These are phyloP conservation scores for Orchestia grillus DNA, from an alignment of 1,140 invertebrate species.

Conservation along the genomic window DNA sequence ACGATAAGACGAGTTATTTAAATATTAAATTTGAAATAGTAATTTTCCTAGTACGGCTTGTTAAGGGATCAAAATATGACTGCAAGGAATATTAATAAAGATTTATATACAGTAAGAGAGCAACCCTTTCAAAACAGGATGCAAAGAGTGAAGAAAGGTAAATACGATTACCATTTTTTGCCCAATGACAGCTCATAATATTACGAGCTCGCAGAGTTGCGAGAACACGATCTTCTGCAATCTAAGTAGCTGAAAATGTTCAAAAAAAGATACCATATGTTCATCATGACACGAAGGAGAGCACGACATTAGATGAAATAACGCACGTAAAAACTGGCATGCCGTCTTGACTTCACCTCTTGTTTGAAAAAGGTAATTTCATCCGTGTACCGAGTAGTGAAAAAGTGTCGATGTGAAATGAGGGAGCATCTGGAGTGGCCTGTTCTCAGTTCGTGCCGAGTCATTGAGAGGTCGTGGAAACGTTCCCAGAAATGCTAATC, in stretches of 20 bases:
- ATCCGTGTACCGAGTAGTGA: not conserved
- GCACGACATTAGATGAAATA: not conserved
- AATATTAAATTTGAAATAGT: no score
- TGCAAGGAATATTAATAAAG: no score
- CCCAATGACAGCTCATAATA: not conserved
- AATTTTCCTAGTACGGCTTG: no score
- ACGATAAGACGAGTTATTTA: no score
- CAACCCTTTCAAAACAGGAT: not conserved
- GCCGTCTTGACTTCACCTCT: not conserved
- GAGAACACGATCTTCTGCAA: not conserved
- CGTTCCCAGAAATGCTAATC: conserved; percentile 48
- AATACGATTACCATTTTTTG: not conserved
- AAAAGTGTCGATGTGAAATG: conserved; percentile 39
- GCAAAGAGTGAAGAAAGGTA: not conserved
- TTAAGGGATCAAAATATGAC: no score
- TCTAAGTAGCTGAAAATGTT: no score
- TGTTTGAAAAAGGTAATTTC: not conserved
- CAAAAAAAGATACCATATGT: not conserved
- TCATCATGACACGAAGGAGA: not conserved
- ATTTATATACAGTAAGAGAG: no score
- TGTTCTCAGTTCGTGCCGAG: conserved; percentile 24
- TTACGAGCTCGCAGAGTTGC: not conserved
- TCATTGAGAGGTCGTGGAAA: conserved; percentile 52
- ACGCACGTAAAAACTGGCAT: not conserved
- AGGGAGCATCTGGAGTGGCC: conserved; percentile 18